phyloP scores from a whole-genome alignment of 30 jellyfish, hydroid and myxozoan species.

The Cassiopea xamachana region DNA sequence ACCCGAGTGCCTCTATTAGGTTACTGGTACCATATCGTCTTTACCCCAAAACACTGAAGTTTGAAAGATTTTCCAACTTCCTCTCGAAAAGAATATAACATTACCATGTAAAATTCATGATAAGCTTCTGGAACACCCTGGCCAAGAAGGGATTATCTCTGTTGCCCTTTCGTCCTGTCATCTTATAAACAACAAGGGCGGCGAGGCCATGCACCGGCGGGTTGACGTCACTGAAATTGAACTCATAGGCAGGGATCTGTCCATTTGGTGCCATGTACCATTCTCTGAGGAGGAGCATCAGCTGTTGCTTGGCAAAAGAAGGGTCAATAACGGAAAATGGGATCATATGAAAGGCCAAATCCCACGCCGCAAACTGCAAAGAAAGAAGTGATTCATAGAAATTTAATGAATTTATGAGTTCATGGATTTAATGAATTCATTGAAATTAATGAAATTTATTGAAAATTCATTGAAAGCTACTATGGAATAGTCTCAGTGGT shows the following conservation, averaged over 20 bases:
- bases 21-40: no score
- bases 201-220: slow-evolving; percentile 97
- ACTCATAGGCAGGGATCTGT: slow-evolving; percentile 95
- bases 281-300: slow-evolving; percentile 80
- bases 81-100: background rate
- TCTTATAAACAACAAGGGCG: slow-evolving; percentile 76
- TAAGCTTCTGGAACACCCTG: slow-evolving; percentile 87
- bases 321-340: slow-evolving; percentile 92
- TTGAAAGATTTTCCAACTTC: no score
- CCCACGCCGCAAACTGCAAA: slow-evolving; percentile 93
- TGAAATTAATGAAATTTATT: no score
- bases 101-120: slow-evolving; percentile 94
- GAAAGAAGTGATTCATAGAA: background rate
- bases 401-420: background rate
- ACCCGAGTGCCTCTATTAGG: no score
- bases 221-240: slow-evolving; percentile 90
- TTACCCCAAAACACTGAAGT: no score
- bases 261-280: slow-evolving; percentile 99
- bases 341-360: slow-evolving; percentile 92
- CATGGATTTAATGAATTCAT: background rate
- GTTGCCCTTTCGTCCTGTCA: slow-evolving; percentile 85
- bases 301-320: slow-evolving; percentile 74
- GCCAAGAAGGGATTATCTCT: slow-evolving; percentile 86
- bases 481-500: no score
- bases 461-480: no score